Base-by-base conservation (phyloP, 2,113 vertebrate genomes). In the Daboia siamensis region DNA sequence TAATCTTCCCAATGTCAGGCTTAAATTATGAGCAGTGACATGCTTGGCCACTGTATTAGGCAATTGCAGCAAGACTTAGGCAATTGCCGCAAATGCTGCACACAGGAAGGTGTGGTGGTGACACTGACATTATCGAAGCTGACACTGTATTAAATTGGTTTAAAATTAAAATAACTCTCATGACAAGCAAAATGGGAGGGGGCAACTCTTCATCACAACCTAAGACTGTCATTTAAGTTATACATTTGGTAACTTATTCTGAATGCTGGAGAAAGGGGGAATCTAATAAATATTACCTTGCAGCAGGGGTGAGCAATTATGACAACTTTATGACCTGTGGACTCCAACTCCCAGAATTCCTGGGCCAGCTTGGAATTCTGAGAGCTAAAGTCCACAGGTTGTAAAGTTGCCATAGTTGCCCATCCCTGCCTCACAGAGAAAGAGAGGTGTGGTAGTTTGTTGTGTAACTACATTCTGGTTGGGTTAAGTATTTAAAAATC, bases 1-100 rank as follows among this genome's bases (percentile, higher is more conserved):
- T 94, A 95, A 94, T 96, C 95, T 94, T 94, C 57, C 46, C 52
- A 44, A 93, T 91, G 90, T 94, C 96, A 95, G 93, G 1, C 51
- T 93, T 91, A 15, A 90, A 95, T 94, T 90, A 95, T 92, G 92
- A 88, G 95, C 93, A 74, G 94, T 89, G 96, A 91, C 96, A 96
- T 93, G 88, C 86, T 0, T 3, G 88, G 93, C 92, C 92, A 57
- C 1, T 0, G 95, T 46, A 94, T 90, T 95, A 93, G 29, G 29
- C 61, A 48, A 52, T 20, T 94, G 93, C 93, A 69, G 86, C 93
- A 59, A 87, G 91, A 92, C 29, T 69, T 69, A 33, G 13, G 94
- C 29, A 1, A 84, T 10, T 94, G 93, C 91, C 44, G 87, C 93
- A 59, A 84, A n/a, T 92, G 93, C 94, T 87, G 1, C 9, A 12